Evolutionary conservation across 2,888 invertebrate species (phyloP), one percentile per base, ranked within the genome.

Genomic region (Dryocosmus kuriphilus): DNA sequence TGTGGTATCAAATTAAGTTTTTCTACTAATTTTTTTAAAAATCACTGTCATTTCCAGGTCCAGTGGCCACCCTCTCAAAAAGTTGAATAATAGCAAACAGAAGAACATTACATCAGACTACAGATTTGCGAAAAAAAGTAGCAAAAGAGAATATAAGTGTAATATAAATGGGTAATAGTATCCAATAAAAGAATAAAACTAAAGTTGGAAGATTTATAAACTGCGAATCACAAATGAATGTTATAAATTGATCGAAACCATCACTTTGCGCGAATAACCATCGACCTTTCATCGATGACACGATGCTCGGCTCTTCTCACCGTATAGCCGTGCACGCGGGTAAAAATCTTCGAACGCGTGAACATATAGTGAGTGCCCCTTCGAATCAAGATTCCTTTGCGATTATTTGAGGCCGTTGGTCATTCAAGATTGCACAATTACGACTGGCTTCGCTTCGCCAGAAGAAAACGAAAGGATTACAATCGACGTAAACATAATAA

Each of bases 321-420:
- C 46, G 51, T 46, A 51, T 27, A 51, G 19, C 32, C 46, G 30
- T 27, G 27, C 8, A 41, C 46, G 27, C 19, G 71, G 51, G 46
- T 71, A 71, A 71, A 71, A 71, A 71, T 71, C 51, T 46, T 55
- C 32, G 51, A 71, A 55, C 71, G 71, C 71, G 71, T 71, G 71
- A 71, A 27, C 16, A 24, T 60, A 57, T 24, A 57, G 80, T 79
- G 80, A 81, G 78, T 77, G 76, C 78, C 77, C 73, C 77, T 61
- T 71, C 77, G 67, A 79, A 79, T 82, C 79, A 80, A 78, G 80
- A 82, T 82, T 82, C 82, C 80, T 80, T 71, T 38, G 79, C 77
- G 77, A 67, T 67, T 67, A 67, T 67, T 67, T 67, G 67, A 51
- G 67, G 67, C 67, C 46, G 71, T n/a, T 71, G 32, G 51, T 71